These are phyloP conservation scores for Ditylenchus weischeri DNA, from an alignment of 2,888 invertebrate genomes.

Conservation along the genomic window DNA sequence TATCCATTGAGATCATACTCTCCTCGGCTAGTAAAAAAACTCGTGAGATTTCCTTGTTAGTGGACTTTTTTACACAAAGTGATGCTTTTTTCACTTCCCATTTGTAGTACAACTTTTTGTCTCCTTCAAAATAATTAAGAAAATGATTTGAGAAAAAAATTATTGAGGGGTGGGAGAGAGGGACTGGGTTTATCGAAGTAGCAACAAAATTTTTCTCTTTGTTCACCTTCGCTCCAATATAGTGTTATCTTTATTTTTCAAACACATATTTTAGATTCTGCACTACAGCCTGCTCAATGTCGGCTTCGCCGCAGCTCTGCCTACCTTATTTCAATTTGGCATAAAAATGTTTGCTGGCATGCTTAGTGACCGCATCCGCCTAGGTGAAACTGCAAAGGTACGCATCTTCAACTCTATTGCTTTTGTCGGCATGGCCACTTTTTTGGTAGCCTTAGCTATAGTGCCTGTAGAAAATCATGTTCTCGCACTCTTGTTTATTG, in stretches of 20 bases:
- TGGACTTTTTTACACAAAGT: too few species aligned
- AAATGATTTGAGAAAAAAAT: too few species aligned
- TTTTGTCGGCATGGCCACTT: constrained; percentile 34
- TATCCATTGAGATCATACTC: too few species aligned
- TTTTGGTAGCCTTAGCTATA: constrained; percentile 29
- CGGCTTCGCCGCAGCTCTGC: constrained; percentile 35
- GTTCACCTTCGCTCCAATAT: too few species aligned
- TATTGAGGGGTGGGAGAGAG: too few species aligned
- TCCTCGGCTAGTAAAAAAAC: too few species aligned
- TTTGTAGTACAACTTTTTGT: too few species aligned
- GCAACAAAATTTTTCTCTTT: background rate
- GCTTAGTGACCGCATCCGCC: constrained; percentile 27
- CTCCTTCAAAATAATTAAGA: too few species aligned
- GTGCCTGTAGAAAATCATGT: constrained; percentile 13
- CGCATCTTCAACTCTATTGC: constrained; percentile 36
- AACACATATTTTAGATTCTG: constrained; percentile 25
- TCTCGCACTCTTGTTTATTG: constrained; percentile 25
- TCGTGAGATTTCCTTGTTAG: too few species aligned
- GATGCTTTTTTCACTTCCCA: too few species aligned
- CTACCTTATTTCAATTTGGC: constrained; percentile 35
- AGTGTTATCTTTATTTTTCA: constrained; percentile 8
- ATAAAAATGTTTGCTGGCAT: constrained; percentile 33
- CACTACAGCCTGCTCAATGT: constrained; percentile 32
- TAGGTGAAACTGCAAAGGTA: constrained; percentile 33
- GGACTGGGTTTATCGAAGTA: background rate